Evolutionary conservation across 2,113 vertebrate genomes (phyloP).

Genomic region (Cheirogaleus medius): DNA sequence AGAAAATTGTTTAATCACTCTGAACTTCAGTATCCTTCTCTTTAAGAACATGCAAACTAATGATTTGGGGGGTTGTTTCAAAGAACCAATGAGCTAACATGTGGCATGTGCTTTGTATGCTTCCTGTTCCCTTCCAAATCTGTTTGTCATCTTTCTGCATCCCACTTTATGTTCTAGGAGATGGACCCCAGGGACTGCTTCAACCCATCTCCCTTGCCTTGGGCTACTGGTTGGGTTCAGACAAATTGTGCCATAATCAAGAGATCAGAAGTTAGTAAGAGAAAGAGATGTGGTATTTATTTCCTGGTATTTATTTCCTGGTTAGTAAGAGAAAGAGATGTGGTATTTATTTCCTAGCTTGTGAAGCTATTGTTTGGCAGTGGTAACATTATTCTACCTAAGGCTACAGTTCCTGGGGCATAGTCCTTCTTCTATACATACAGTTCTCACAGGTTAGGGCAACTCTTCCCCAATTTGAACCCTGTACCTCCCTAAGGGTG

Average conservation of each 20-base stretch:
- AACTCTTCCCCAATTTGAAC: too few species aligned
- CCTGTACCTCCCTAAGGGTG: too few species aligned
- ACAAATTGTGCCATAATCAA: not conserved
- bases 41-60: not conserved
- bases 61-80: not conserved
- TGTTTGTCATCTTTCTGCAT: not conserved
- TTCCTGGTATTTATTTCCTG: not conserved
- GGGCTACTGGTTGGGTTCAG: not conserved
- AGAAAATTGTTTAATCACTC: not conserved
- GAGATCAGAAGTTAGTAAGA: not conserved
- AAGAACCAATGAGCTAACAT: not conserved
- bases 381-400: not conserved
- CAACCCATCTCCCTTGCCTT: not conserved
- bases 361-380: not conserved
- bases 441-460: not conserved
- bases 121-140: not conserved
- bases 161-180: not conserved
- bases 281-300: not conserved
- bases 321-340: not conserved
- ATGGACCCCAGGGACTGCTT: not conserved
- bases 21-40: not conserved
- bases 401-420: not conserved
- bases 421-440: not conserved
- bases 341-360: too few species aligned
- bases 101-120: not conserved